Conservation (phyloP, 1,140 invertebrate genomes). For the Scaptomyza pallida region DNA sequence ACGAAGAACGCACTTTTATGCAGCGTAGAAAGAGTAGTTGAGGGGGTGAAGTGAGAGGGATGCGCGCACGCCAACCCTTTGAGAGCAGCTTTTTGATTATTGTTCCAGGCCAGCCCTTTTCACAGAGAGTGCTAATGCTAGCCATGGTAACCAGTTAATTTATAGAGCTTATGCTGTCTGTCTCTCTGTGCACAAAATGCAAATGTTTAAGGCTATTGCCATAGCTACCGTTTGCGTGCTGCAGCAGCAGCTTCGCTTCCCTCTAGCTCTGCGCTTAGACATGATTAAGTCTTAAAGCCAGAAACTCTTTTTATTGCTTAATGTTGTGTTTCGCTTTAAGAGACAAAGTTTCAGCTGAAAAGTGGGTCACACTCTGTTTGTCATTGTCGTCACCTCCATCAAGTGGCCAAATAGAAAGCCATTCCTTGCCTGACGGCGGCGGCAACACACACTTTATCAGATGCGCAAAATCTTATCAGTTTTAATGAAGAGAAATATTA, state of each 20-base stretch:
- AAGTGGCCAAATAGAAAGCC: slow-evolving; percentile 50
- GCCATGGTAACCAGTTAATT: slow-evolving; percentile 73
- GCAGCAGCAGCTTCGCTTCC: neutral
- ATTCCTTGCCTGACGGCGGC: slow-evolving; percentile 44
- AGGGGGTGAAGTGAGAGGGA: neutral
- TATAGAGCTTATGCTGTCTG: slow-evolving; percentile 63
- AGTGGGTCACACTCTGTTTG: slow-evolving; percentile 41
- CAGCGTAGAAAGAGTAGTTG: neutral
- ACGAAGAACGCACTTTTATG: neutral
- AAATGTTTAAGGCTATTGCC: slow-evolving; percentile 1
- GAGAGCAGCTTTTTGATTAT: slow-evolving; percentile 9
- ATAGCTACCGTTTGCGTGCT: neutral
- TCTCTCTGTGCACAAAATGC: slow-evolving; percentile 37
- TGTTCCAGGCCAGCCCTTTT: slow-evolving; percentile 12
- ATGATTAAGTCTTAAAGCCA: slow-evolving; percentile 60
- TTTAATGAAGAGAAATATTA: slow-evolving; percentile 57
- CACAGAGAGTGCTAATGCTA: slow-evolving; percentile 7
- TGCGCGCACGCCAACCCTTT: slow-evolving; percentile 26
- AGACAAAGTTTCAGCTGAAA: slow-evolving; percentile 50
- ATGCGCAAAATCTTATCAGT: slow-evolving; percentile 63
- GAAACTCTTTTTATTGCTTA: slow-evolving; percentile 36
- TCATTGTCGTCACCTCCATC: slow-evolving; percentile 39
- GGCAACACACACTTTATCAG: slow-evolving; percentile 39
- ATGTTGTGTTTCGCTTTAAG: slow-evolving; percentile 9
- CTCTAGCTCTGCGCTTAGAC: slow-evolving; percentile 40